Evolutionary conservation across 2,797 vertebrate species (phyloP).

Genomic region (Schizopygopsis malacanthus): DNA sequence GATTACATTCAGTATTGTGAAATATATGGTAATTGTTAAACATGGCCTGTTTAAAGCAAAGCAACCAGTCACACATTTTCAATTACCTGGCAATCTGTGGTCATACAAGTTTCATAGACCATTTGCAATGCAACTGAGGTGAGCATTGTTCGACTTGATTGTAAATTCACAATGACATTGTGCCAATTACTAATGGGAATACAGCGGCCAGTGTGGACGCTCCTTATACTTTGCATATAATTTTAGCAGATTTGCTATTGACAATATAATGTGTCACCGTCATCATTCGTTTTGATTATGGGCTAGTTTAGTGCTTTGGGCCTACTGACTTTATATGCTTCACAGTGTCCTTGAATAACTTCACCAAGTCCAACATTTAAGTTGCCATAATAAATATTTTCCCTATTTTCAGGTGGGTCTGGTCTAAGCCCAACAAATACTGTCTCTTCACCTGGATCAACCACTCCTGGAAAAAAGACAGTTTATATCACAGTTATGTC

Average conservation of each 20-base stretch:
- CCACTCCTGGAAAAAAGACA: slow-evolving; percentile 36
- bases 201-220: too few relatives aligned
- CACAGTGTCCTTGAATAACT: not conserved
- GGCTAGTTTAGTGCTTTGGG: not conserved
- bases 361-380: not conserved
- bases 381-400: not conserved
- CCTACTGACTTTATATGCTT: not conserved
- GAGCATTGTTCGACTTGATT: not conserved
- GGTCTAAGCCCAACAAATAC: not conserved
- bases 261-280: not conserved
- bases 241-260: not conserved
- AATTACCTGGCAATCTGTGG: not conserved
- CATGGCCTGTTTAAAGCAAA: not conserved
- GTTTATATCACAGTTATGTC: slow-evolving; percentile 38
- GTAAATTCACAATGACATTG: not conserved
- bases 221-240: not conserved
- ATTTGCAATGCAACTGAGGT: not conserved
- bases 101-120: not conserved
- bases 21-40: not conserved
- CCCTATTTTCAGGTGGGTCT: slow-evolving; percentile 33
- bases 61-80: not conserved
- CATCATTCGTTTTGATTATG: not conserved
- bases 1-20: not conserved
- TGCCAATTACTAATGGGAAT: not conserved
- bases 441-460: slow-evolving; percentile 26